phyloP scores from a whole-genome alignment of 1,140 invertebrate genomes.

The Drosophila mojavensis region DNA sequence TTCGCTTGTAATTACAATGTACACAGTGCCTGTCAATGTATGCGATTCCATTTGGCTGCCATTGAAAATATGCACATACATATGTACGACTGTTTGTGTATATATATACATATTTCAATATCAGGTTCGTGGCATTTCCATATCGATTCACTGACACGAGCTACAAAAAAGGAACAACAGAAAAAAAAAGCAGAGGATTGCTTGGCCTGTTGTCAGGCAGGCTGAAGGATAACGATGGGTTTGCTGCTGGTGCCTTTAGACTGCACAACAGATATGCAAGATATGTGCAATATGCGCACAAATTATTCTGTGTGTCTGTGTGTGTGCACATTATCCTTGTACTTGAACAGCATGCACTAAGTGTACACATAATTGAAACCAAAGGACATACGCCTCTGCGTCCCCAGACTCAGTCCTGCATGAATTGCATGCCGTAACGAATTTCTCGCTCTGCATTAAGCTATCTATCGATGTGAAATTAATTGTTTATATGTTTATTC shows the following conservation, averaged over 20 bases:
- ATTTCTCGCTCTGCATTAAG: slow-evolving; percentile 22
- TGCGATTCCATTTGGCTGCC: slow-evolving; percentile 17
- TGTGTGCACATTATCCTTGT: slow-evolving; percentile 69
- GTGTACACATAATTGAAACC: slow-evolving; percentile 74
- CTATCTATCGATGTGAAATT: background rate
- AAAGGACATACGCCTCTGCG: slow-evolving; percentile 47
- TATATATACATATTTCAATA: slow-evolving; percentile 67
- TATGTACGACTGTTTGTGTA: slow-evolving; percentile 8
- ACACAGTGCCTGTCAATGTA: slow-evolving; percentile 47
- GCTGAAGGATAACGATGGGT: slow-evolving; percentile 9
- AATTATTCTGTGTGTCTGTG: slow-evolving; percentile 14
- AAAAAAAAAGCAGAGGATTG: background rate
- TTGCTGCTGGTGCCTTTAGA: slow-evolving; percentile 17
- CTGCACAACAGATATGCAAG: slow-evolving; percentile 16
- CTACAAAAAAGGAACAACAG: background rate
- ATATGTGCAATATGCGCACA: slow-evolving; percentile 9
- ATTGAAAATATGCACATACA: slow-evolving; percentile 28
- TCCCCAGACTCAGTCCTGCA: slow-evolving; percentile 38
- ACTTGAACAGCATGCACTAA: slow-evolving; percentile 75
- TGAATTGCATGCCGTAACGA: slow-evolving; percentile 46
- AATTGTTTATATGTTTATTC: background rate
- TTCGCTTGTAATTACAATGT: slow-evolving; percentile 69
- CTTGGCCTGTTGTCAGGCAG: slow-evolving; percentile 3
- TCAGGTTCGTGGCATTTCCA: slow-evolving; percentile 72
- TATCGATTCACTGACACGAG: slow-evolving; percentile 59